Percentiles rank a stretch among this genome's conserved stretches.
These are phyloP conservation scores for Lithophane ornitopus DNA, from an alignment of 2,888 invertebrate genomes.

Conservation along the genomic window DNA sequence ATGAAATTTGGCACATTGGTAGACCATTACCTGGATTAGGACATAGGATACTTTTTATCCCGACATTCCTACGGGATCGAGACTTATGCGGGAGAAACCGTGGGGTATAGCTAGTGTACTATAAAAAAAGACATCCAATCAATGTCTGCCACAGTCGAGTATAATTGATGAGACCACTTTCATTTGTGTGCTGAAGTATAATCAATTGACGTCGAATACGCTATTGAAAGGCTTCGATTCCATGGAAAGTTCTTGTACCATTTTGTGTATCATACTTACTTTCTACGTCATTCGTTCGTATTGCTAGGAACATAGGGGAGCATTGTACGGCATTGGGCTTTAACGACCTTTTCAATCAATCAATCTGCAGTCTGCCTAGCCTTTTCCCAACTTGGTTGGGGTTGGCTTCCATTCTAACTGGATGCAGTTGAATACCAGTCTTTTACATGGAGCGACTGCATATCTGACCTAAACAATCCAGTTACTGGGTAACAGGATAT, in stretches of 20 bases:
- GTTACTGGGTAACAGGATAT: background rate
- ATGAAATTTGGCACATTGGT: too few species aligned
- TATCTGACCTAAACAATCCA: background rate
- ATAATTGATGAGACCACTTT: slow-evolving; percentile 58
- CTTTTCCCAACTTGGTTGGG: background rate
- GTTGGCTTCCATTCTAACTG: background rate
- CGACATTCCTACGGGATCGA: too few species aligned
- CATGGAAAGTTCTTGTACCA: slow-evolving; percentile 34
- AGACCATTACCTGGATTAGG: too few species aligned
- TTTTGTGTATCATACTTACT: slow-evolving; percentile 9
- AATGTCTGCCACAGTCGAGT: slow-evolving; percentile 20
- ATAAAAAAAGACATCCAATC: slow-evolving; percentile 33
- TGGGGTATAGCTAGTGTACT: too few species aligned
- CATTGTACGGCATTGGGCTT: background rate
- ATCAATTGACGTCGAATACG: slow-evolving; percentile 54
- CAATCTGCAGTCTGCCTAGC: too few species aligned
- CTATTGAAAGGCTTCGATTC: slow-evolving; percentile 52
- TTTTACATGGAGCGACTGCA: background rate
- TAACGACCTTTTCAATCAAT: background rate
- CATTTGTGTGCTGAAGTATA: slow-evolving; percentile 51
- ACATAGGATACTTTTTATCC: too few species aligned
- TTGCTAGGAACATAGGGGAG: slow-evolving; percentile 1
- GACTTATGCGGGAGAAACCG: too few species aligned
- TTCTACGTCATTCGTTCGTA: slow-evolving; percentile 5
- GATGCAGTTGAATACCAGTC: background rate